Evolutionary conservation across 2,797 vertebrate genomes (phyloP), one percentile per base, ranked within the genome.

Genomic region (Lagorchestes hirsutus): DNA sequence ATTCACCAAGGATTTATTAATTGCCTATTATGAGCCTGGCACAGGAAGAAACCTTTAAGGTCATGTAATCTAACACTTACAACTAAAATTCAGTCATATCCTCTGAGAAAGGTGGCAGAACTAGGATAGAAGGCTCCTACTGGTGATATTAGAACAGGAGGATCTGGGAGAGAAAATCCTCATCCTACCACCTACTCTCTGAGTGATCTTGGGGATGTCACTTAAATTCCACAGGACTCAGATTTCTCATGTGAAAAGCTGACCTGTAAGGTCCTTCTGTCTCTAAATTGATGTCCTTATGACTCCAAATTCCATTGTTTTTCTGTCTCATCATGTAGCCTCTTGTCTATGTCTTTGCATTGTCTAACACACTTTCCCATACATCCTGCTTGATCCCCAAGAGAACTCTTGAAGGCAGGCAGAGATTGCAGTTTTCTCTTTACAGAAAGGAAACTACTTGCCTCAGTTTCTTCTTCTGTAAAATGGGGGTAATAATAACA

Each of bases 221-320:
- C n/a, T 74, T 55, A 24, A 40, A 5, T 82, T 96, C 82, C 58
- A 11, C 92, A 46, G 2, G 22, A 34, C 34, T 74, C 92, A 14
- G 16, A 90, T 96, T 92, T 74, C 82, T 91, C 46, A 52, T 50
- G 52, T 91, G 29, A 50, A 67, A 97, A 93, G 58, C 31, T 56
- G 54, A 57, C 5, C 12, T 67, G 4, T n/a, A 67, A 67, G 62
- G n/a, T 22, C 67, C 67, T 74, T 40, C n/a, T 2, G 22, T 18
- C 16, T 74, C 18, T 40, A 40, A 74, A 3, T 24, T 2, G 0
- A 40, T 74, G 67, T 22, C 2, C 16, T 22, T n/a, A 74, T 74
- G 67, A 74, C n/a, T 74, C 16, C 67, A 74, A 40, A 74, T 40
- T 40, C n/a, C 34, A 40, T 74, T 74, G 5, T 40, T 16, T 40